Evolutionary conservation across 2,113 vertebrate genomes (phyloP).

Genomic region (Paramisgurnus dabryanus): DNA sequence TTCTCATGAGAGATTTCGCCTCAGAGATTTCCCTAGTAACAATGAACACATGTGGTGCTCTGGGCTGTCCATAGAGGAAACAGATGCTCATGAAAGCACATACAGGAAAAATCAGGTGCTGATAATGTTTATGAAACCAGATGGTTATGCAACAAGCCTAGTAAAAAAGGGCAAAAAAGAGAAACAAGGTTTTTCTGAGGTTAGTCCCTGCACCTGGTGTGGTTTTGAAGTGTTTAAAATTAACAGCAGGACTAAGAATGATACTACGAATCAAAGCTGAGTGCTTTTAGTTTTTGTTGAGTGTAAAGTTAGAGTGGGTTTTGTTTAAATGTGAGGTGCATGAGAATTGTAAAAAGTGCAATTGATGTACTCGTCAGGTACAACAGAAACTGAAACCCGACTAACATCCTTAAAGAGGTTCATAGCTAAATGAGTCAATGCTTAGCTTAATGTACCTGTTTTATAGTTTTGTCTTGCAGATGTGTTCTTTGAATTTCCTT

Average conservation of each 20-base stretch:
- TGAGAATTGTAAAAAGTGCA: background rate
- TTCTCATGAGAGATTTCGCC: constrained; percentile 17
- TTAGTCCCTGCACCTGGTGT: constrained; percentile 54
- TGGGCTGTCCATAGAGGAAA: constrained; percentile 49
- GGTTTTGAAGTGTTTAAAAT: constrained; percentile 49
- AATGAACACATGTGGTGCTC: constrained; percentile 25
- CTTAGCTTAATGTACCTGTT: background rate
- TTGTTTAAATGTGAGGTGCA: background rate
- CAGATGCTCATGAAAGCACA: constrained; percentile 48
- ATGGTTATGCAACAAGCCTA: constrained; percentile 54
- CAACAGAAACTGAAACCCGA: no score
- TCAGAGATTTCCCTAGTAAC: constrained; percentile 39
- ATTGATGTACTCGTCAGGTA: background rate
- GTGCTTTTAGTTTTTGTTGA: background rate
- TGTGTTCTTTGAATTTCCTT: background rate
- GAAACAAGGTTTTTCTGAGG: constrained; percentile 54
- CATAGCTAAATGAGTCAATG: background rate
- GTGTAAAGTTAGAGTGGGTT: background rate
- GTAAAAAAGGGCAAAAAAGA: constrained; percentile 48
- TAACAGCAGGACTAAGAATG: constrained; percentile 35
- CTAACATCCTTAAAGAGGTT: background rate
- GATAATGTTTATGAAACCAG: constrained; percentile 57
- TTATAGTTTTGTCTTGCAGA: background rate
- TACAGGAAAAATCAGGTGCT: constrained; percentile 54
- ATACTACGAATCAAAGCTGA: constrained; percentile 33